Evolutionary conservation across 2,113 vertebrate genomes (phyloP).

Genomic region (Henicopernis longicauda): DNA sequence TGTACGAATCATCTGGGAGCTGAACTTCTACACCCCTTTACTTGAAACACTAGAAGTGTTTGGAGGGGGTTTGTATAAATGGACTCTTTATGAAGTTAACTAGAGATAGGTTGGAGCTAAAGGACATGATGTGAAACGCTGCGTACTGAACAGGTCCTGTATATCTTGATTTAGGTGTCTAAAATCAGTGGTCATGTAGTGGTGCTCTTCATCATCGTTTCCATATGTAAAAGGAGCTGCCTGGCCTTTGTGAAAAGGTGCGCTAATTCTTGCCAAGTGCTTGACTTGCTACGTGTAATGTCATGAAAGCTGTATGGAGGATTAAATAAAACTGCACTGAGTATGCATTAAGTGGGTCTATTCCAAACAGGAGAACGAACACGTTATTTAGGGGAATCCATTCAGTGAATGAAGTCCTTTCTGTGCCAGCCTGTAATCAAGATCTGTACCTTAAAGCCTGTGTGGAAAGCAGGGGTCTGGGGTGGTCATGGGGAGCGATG

Average conservation of each 20-base stretch:
- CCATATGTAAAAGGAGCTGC: background rate
- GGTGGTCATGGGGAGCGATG: background rate
- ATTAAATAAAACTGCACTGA: background rate
- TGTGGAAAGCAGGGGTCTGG: fast-evolving
- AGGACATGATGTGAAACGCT: fast-evolving
- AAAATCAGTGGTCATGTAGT: background rate
- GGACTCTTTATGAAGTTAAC: background rate
- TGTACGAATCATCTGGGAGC: background rate
- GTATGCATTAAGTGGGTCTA: background rate
- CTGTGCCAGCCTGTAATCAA: background rate
- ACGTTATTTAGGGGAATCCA: background rate
- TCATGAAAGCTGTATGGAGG: background rate
- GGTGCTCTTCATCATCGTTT: background rate
- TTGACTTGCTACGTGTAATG: fast-evolving
- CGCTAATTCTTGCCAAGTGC: background rate
- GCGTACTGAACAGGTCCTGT: background rate
- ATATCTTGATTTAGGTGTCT: background rate
- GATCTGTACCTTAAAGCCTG: background rate
- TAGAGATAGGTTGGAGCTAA: background rate
- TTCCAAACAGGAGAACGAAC: background rate
- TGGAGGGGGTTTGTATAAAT: background rate
- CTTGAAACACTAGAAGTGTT: background rate
- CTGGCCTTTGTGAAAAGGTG: background rate
- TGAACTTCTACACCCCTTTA: background rate
- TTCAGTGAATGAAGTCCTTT: background rate